phyloP scores from a whole-genome alignment of 2,113 vertebrate species.

The Drymodes brunneopygia region DNA sequence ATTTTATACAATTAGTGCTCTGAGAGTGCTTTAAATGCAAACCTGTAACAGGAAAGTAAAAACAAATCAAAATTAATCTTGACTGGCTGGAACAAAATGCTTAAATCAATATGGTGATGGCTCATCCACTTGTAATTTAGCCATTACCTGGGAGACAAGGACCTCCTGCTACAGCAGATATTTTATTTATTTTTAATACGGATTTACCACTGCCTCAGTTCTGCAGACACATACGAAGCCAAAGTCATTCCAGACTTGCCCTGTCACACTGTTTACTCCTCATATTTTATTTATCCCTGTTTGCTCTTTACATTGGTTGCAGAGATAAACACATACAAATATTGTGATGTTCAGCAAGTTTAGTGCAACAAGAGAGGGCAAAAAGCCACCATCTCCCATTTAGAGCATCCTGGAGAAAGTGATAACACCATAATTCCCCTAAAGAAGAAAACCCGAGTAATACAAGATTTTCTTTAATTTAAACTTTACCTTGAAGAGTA shows the following conservation, averaged over 20 bases:
- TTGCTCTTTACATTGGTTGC: slow-evolving; percentile 4
- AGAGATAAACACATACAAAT: not conserved
- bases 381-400: not conserved
- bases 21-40: slow-evolving; percentile 65
- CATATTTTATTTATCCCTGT: slow-evolving; percentile 32
- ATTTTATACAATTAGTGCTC: slow-evolving; percentile 65
- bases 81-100: slow-evolving; percentile 74
- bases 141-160: slow-evolving; percentile 72
- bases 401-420: not conserved
- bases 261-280: slow-evolving; percentile 23
- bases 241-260: slow-evolving; percentile 6
- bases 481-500: not conserved
- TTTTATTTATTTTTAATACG: slow-evolving; percentile 50
- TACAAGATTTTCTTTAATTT: not conserved
- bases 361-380: not conserved
- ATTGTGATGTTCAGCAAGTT: not conserved
- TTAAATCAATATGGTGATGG: slow-evolving; percentile 68
- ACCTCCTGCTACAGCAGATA: slow-evolving; percentile 64
- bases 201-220: slow-evolving; percentile 44
- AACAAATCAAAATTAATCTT: slow-evolving; percentile 78
- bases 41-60: slow-evolving; percentile 71
- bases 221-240: not conserved
- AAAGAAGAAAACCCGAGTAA: not conserved
- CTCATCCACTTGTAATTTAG: slow-evolving; percentile 72
- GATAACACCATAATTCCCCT: not conserved